Base-by-base conservation (phyloP, 2,888 invertebrate species). In the Saturnia japonica region DNA sequence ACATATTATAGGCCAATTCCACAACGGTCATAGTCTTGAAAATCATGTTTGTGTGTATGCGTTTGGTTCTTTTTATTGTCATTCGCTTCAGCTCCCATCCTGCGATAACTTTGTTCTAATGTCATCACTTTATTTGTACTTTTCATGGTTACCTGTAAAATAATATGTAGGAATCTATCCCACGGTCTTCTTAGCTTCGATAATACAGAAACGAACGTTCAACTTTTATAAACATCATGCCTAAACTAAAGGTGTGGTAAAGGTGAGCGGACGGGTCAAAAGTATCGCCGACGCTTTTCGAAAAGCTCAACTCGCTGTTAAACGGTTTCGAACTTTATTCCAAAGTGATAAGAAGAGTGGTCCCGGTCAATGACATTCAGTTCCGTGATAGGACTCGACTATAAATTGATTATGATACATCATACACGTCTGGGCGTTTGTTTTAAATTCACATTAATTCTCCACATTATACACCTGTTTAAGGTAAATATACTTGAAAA, bases 371-470 rank as follows among this genome's bases (percentile, higher is more conserved):
- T 60, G 57, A 60, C 57, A 60, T 60, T 60, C 57, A 3, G 12
- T 6, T 25, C 25, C 16, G 25, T 25, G 12, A 28, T 60, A 60
- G 57, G 57, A 60, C 14, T 28, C 12, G 57, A 60, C 25, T 60
- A 60, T 28, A 60, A 60, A 60, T 60, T 28, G 25, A 60, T 60
- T 60, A 60, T 28, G 57, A 60, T 11, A 12, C 54, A 54, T 22
- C 57, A 28, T 19, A 60, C 25, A 14, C 57, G 57, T 60, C 57
- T 60, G 28, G 57, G 25, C 57, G 57, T 60, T 28, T 60, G 57
- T 60, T 60, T 60, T 60, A 28, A 60, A 60, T 60, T 54, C 54
- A 54, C 54, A 54, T 22, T 57, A 57, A 57, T 57, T 57, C 22
- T 12, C 25, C 22, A 12, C 57, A 28, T 4, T 60, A 60, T 54